Conservation (phyloP, 2,888 invertebrate genomes). For the Drosophila mimica region DNA sequence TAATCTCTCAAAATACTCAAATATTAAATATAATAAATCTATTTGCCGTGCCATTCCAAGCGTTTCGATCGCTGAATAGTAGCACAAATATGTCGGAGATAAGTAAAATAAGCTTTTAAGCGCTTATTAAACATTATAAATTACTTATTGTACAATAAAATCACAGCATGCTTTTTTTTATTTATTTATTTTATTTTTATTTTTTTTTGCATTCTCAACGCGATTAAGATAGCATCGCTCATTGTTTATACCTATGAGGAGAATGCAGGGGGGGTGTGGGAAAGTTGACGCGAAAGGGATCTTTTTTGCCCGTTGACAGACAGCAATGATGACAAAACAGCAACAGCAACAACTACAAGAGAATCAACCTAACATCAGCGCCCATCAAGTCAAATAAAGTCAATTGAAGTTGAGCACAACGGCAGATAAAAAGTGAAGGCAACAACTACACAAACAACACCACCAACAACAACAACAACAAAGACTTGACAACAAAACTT, state of each 20-base stretch:
- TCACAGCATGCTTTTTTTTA: slow-evolving; percentile 49
- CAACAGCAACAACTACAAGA: slow-evolving; percentile 10
- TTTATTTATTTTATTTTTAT: slow-evolving; percentile 24
- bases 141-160: slow-evolving; percentile 65
- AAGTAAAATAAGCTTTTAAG: slow-evolving; percentile 38
- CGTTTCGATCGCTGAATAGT: background rate
- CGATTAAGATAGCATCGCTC: slow-evolving; percentile 60
- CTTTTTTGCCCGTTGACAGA: slow-evolving; percentile 34
- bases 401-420: slow-evolving; percentile 71
- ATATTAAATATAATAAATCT: background rate
- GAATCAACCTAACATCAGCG: slow-evolving; percentile 35
- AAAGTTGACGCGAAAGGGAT: slow-evolving; percentile 38
- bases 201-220: slow-evolving; percentile 32
- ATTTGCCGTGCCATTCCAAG: slow-evolving; percentile 6
- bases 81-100: slow-evolving; percentile 14
- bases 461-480: slow-evolving; percentile 21
- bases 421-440: slow-evolving; percentile 50
- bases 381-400: slow-evolving; percentile 71
- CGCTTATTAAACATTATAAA: slow-evolving; percentile 71
- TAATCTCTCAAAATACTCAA: background rate
- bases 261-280: background rate
- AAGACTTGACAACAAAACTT: slow-evolving; percentile 5
- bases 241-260: slow-evolving; percentile 46
- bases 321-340: slow-evolving; percentile 36
- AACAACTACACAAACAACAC: slow-evolving; percentile 26